A percentile compares a stretch with the other conserved stretches of the same genome.
phyloP scores from a whole-genome alignment of 1,140 invertebrate genomes.

The Sesamia nonagrioides region DNA sequence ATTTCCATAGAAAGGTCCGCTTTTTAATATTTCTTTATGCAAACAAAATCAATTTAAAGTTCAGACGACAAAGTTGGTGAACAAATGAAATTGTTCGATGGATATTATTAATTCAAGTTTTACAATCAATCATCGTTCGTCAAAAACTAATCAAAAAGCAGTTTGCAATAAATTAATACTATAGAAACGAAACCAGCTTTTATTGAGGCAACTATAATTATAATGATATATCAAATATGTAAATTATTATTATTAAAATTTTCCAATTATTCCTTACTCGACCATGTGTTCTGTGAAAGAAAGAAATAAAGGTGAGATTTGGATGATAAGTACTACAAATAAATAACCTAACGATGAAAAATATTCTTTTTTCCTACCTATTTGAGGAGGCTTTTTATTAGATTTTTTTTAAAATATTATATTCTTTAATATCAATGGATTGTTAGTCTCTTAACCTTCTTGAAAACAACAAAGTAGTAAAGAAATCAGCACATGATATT shows the following conservation, averaged over 20 bases:
- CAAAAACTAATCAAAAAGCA: conserved; percentile 4
- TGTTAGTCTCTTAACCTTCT: too few relatives aligned
- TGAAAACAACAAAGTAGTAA: too few relatives aligned
- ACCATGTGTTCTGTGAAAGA: conserved; percentile 80
- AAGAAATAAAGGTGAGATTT: not conserved
- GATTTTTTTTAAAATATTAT: too few relatives aligned
- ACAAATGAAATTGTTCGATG: not conserved
- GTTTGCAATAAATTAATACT: not conserved
- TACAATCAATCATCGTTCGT: conserved; percentile 16
- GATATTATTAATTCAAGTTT: not conserved
- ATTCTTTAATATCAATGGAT: too few relatives aligned
- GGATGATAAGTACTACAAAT: too few relatives aligned
- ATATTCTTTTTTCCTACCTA: too few relatives aligned
- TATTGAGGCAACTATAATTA: conserved; percentile 15
- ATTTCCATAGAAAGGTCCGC: too few relatives aligned
- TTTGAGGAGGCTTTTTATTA: too few relatives aligned
- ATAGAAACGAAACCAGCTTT: conserved; percentile 73
- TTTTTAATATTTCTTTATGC: not conserved
- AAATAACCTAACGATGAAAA: too few relatives aligned
- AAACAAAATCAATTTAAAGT: not conserved
- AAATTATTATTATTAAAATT: conserved; percentile 37
- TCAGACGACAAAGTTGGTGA: not conserved
- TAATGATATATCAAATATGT: conserved; percentile 40
- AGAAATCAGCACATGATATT: too few relatives aligned
- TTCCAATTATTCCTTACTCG: conserved; percentile 64